Conservation (phyloP, 2,113 vertebrate species). For the Hyla sarda region DNA sequence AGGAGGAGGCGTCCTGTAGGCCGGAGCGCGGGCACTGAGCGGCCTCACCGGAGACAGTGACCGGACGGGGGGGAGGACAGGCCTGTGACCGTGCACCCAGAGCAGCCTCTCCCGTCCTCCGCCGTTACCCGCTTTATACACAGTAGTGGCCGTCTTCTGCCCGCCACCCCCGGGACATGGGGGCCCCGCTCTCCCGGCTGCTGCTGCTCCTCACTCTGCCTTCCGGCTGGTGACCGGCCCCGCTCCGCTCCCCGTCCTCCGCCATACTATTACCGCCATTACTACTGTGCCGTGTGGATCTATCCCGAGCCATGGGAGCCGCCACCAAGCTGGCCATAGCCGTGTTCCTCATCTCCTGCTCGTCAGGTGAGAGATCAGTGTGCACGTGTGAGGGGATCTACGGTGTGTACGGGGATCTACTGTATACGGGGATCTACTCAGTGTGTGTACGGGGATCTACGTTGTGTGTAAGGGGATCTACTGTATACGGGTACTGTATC, state of each 20-base stretch:
- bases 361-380: slow-evolving; percentile 87
- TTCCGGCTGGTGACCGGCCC: slow-evolving; percentile 26
- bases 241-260: not conserved
- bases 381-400: not conserved
- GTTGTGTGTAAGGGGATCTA: too few species aligned
- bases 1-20: not conserved
- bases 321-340: slow-evolving; percentile 97
- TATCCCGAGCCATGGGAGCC: slow-evolving; percentile 90
- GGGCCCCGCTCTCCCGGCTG: slow-evolving; percentile 30
- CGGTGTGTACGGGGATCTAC: too few species aligned
- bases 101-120: not conserved
- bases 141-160: not conserved
- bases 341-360: slow-evolving; percentile 98
- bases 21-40: not conserved
- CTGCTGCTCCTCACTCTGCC: slow-evolving; percentile 24
- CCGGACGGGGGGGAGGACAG: not conserved
- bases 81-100: not conserved
- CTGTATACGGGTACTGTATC: too few species aligned
- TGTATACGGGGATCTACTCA: too few species aligned
- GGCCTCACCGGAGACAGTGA: not conserved
- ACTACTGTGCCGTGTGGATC: not conserved
- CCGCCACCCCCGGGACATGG: slow-evolving; percentile 30
- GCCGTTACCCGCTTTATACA: too few species aligned
- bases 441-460: too few species aligned
- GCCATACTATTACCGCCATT: not conserved